A percentile compares a stretch with the other conserved stretches of the same genome.
These are phyloP conservation scores for Gallinago undulata DNA, from an alignment of 2,113 vertebrate genomes.

Conservation along the genomic window DNA sequence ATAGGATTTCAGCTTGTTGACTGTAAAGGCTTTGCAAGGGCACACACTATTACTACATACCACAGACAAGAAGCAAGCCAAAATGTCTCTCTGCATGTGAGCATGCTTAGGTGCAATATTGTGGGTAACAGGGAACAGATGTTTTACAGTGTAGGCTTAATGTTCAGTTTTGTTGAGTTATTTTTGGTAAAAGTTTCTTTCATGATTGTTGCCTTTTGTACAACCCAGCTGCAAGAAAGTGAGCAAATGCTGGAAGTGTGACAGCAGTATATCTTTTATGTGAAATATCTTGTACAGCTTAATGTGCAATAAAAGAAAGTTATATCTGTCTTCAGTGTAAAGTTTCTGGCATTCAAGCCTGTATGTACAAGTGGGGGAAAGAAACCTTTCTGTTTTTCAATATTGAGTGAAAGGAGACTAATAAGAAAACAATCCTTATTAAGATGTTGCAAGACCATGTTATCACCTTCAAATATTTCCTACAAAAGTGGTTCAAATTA, in stretches of 20 bases:
- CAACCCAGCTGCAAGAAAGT: conserved; percentile 77
- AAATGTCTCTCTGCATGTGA: conserved; percentile 73
- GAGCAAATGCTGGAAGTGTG: conserved; percentile 79
- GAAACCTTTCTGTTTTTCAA: conserved; percentile 59
- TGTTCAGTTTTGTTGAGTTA: conserved; percentile 66
- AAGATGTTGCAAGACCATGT: conserved; percentile 55
- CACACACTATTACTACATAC: conserved; percentile 59
- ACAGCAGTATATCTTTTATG: conserved; percentile 82
- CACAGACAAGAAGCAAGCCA: conserved; percentile 61
- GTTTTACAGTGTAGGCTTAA: conserved; percentile 75
- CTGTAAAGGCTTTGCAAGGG: conserved; percentile 27
- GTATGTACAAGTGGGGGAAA: conserved; percentile 66
- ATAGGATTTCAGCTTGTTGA: conserved; percentile 37
- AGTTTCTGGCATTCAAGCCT: conserved; percentile 79
- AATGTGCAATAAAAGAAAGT: conserved; percentile 87
- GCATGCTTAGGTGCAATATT: conserved; percentile 80
- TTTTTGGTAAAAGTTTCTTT: conserved; percentile 75
- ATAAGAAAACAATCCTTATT: conserved; percentile 44
- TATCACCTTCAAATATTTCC: conserved; percentile 69
- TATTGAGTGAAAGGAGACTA: conserved; percentile 63
- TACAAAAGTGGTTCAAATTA: conserved; percentile 35
- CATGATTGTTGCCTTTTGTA: conserved; percentile 81
- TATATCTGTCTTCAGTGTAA: conserved; percentile 86
- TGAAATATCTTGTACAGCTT: conserved; percentile 86
- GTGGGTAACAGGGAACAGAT: conserved; percentile 76